Evolutionary conservation across 1,140 invertebrate genomes (phyloP), one percentile per base, ranked within the genome.

Genomic region (Papilio polytes): DNA sequence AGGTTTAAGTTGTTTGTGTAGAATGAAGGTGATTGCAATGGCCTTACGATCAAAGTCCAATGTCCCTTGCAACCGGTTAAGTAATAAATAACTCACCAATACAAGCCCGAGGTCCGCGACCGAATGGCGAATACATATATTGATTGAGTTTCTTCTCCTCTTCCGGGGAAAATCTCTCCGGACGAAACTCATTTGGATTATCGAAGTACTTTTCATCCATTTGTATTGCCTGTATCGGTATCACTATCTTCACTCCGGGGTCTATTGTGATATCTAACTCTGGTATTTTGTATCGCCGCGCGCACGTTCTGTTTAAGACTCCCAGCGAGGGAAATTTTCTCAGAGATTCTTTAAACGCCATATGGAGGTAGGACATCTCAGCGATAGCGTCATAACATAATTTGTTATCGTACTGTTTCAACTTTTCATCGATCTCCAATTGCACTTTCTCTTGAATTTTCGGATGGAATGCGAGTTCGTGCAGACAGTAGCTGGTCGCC

Each of bases 31-130:
- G 26, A 70, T 7, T 70, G 63, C 63, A 31, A 70, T 13, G 4
- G 8, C 36, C 36, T 13, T 6, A 70, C 0, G 59, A 26, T 26
- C 59, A 26, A 26, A 70, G 63, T 70, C 63, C 63, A 31, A 70
- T 31, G 77, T 80, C 95, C 56, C 6, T 3, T 22, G 36, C 7
- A 41, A 70, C 26, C 26, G 63, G 26, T 70, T 70, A 82, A 74
- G 46, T 4, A 48, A 15, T 48, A 48, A 95, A 95, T 0, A 93
- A 81, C 83, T 90, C 90, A 95, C 96, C 97, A 82, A 97, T 96
- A 88, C 97, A 97, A 90, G 96, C 96, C 26, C 97, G 92, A 3
- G 95, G 95, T 3, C 97, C 85, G 10, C 74, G 74, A 13, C 85
- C 85, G 46, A 86, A 86, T 13, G 85, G 81, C 31, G 82, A 96